Conservation (phyloP, 2,888 invertebrate species). For the Arctia plantaginis region DNA sequence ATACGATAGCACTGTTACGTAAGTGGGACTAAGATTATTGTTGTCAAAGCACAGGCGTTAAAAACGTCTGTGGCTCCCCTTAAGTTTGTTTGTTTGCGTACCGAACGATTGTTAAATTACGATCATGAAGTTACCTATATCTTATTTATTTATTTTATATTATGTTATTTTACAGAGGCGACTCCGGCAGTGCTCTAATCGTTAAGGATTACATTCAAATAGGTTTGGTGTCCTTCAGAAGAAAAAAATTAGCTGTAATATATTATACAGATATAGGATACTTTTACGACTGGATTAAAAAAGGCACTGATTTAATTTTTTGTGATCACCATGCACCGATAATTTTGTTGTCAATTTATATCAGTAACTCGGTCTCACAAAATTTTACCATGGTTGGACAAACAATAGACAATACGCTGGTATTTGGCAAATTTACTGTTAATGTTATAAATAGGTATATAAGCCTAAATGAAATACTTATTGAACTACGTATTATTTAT, state of each 20-base stretch:
- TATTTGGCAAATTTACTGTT: not conserved
- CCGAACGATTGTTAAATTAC: too few species aligned
- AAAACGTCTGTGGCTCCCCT: too few species aligned
- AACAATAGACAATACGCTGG: not conserved
- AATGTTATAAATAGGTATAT: not conserved
- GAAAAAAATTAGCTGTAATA: not conserved
- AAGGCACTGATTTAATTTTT: not conserved
- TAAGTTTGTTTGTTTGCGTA: too few species aligned
- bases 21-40: too few species aligned
- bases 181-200: constrained; percentile 14
- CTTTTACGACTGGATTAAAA: constrained; percentile 32
- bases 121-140: too few species aligned
- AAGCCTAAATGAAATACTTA: too few species aligned
- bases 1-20: too few species aligned
- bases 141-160: not conserved
- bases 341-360: not conserved
- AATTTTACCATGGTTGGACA: not conserved
- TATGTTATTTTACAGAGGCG: constrained; percentile 17
- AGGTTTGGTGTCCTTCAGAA: constrained; percentile 16
- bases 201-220: constrained; percentile 16
- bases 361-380: not conserved
- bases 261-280: constrained; percentile 15
- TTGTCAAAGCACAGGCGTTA: too few species aligned
- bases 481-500: too few species aligned
- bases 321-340: not conserved